Evolutionary conservation across 2,797 vertebrate genomes (phyloP).

Genomic region (Denticeps clupeoides): DNA sequence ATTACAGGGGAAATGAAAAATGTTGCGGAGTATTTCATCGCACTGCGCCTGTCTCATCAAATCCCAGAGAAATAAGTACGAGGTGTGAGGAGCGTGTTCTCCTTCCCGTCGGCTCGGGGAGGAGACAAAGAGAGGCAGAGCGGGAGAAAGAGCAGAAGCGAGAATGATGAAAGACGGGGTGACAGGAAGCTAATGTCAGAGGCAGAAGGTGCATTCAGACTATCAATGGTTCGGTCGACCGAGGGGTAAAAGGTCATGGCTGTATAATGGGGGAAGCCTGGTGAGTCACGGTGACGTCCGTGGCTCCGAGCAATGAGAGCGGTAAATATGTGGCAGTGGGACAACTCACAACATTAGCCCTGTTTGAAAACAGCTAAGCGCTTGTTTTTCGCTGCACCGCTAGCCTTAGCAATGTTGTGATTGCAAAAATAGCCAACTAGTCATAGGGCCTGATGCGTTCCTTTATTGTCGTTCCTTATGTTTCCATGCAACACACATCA

Average conservation of each 20-base stretch:
- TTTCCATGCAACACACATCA: conserved; percentile 1
- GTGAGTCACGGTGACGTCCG: background rate
- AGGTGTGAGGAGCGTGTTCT: too few species aligned
- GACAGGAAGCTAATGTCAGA: background rate
- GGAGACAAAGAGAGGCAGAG: background rate
- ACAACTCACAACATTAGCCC: too few species aligned
- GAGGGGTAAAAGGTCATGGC: background rate
- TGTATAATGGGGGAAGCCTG: background rate
- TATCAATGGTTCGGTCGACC: background rate
- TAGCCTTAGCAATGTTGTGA: too few species aligned
- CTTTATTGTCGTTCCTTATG: too few species aligned
- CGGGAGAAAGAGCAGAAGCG: background rate
- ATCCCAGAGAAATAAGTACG: conserved; percentile 13
- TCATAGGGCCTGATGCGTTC: too few species aligned
- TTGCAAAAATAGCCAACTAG: too few species aligned
- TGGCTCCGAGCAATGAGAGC: too few species aligned
- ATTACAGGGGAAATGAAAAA: conserved; percentile 1
- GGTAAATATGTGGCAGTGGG: background rate
- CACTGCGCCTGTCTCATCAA: conserved; percentile 6
- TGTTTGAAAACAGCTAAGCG: too few species aligned
- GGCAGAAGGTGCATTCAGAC: background rate
- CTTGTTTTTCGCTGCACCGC: too few species aligned
- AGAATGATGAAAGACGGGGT: background rate
- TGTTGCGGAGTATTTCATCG: background rate
- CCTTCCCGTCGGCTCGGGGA: conserved; percentile 5